Base-by-base conservation (phyloP, 2,888 invertebrate genomes). In the Folsomia manolachei region DNA sequence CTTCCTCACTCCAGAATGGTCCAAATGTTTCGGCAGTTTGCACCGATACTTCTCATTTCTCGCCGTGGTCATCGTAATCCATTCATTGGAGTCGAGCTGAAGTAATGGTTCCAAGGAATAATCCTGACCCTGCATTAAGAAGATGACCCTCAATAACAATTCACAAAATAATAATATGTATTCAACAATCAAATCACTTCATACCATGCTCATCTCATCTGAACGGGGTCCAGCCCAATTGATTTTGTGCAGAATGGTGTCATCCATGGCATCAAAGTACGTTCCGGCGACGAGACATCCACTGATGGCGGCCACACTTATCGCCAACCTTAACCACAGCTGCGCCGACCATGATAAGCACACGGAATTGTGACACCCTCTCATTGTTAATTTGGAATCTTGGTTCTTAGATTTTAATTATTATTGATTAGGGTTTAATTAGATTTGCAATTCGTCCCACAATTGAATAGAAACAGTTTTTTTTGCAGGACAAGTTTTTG, bases 11-110 rank as follows among this genome's bases (percentile, higher is more conserved):
- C 82, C 82, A 70, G 81, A 81, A 52, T 82, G 81, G 63, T 83
- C 83, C 63, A 82, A 80, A 9, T 89, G 84, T 74, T 89, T 88
- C 14, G 95, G 95, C 79, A 96, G 86, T 11, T 88, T 85, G 83
- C 97, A 97, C 72, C 90, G 88, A 83, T 94, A 97, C 79, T 89
- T 88, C 82, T 97, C 96, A 82, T 92, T 89, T 75, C 91, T 89
- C 19, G 89, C 87, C 18, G 94, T 92, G 69, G 88, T 89, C 68
- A 94, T 88, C 77, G 88, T 85, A 70, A 93, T 84, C 14, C 88
- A 84, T 81, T 92, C 90, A 73, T 85, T 84, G 14, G 88, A 84
- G 81, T 92, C 90, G 73, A 85, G 56, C 1, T 25, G 27, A 23
- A 70, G 69, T 61, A 72, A 52, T n/a, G 71, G 39, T 61, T 75